Evolutionary conservation across 2,113 vertebrate genomes (phyloP), one percentile per base, ranked within the genome.

Genomic region (Sylvicapra grimmia): DNA sequence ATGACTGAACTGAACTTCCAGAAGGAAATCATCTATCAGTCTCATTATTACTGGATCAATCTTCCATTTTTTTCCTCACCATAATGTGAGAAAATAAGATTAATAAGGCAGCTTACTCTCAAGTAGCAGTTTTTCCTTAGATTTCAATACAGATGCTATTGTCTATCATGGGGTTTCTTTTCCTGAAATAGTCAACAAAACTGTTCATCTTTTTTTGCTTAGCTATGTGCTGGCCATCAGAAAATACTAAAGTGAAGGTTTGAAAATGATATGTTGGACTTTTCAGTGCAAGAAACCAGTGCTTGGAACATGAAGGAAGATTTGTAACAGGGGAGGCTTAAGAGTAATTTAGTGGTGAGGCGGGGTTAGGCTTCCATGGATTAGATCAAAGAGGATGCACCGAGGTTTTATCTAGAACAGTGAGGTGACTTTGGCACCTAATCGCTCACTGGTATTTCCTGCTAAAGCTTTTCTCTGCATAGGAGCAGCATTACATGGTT

Each of bases 331-430:
- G 96, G 86, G 61, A 98, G 97, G 98, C 98, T 98, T 98, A 97
- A 87, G 95, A 97, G 97, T 96, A 61, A 94, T 90, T 98, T 94
- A 98, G 93, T 98, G 94, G 97, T 97, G 96, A 97, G 97, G 90
- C 97, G 97, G 98, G 96, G 97, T 97, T 97, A 98, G 97, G 94
- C 97, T 97, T 97, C 97, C 97, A 80, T 40, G 98, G 99, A 99
- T 99, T 99, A 98, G 92, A 91, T 97, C 97, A 98, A 98, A 98
- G 98, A 98, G 98, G 98, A 98, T 98, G 97, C 98, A 79, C 98
- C 18, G 86, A 98, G 99, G 97, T 99, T 96, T 89, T 98, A 98
- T 98, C 98, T 89, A 49, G 97, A 98, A 96, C 98, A 59, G 89
- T 21, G 59, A 98, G 98, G 98, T 98, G 98, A 98, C 98, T 98